phyloP scores from a whole-genome alignment of 1,140 invertebrate genomes.

The Anthonomus grandis region DNA sequence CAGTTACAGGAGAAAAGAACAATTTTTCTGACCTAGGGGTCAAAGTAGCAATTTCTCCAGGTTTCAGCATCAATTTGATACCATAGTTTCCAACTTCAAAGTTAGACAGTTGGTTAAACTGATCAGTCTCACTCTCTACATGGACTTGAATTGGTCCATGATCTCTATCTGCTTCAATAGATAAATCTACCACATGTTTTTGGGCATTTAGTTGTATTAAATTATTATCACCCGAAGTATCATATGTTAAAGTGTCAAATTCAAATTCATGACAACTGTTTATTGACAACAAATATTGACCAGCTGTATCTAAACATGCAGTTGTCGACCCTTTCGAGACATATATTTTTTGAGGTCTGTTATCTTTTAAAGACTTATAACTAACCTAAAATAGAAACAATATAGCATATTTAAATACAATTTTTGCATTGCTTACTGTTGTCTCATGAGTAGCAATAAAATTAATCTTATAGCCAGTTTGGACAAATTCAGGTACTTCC shows the following conservation, averaged over 20 bases:
- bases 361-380: constrained; percentile 31
- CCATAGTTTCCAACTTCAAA: constrained; percentile 35
- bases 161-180: constrained; percentile 38
- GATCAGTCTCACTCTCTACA: constrained; percentile 37
- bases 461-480: constrained; percentile 70
- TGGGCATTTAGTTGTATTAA: constrained; percentile 44
- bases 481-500: constrained; percentile 66
- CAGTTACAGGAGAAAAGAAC: constrained; percentile 66
- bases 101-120: constrained; percentile 27
- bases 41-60: constrained; percentile 59
- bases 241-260: constrained; percentile 50
- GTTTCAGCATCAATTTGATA: constrained; percentile 35
- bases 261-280: constrained; percentile 81
- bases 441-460: constrained; percentile 71
- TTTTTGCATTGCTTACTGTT: constrained; percentile 52
- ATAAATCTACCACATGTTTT: constrained; percentile 44
- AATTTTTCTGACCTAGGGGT: constrained; percentile 62
- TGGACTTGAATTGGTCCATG: constrained; percentile 43
- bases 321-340: constrained; percentile 29
- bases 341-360: constrained; percentile 22
- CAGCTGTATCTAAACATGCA: constrained; percentile 65
- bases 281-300: constrained; percentile 72
- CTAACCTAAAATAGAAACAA: constrained; percentile 9
- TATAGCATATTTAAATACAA: background rate
- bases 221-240: constrained; percentile 45